Evolutionary conservation across 2,113 vertebrate genomes (phyloP).

Genomic region (Sigmodon hispidus): DNA sequence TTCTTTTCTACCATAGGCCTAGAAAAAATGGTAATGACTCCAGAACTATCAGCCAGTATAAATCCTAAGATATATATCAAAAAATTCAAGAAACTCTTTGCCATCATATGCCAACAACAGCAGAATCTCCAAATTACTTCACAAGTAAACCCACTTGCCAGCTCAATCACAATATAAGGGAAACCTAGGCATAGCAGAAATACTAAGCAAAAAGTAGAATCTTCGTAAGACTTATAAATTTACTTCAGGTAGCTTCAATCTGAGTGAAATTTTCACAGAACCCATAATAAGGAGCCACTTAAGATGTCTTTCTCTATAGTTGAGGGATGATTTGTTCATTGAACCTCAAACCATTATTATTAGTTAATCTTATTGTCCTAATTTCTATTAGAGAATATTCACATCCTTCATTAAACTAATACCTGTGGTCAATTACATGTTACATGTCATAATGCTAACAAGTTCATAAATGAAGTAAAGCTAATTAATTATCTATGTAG

Average conservation of each 20-base stretch:
- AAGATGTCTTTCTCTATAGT: neutral
- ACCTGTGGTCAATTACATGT: neutral
- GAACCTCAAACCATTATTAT: neutral
- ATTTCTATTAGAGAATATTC: neutral
- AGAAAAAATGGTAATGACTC: neutral
- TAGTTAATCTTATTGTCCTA: neutral
- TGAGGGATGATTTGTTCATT: neutral
- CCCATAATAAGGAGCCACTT: no score
- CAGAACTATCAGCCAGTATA: neutral
- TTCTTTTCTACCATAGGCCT: no score
- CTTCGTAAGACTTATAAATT: neutral
- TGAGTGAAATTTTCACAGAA: neutral
- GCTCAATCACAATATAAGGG: fast-evolving
- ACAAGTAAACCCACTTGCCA: no score
- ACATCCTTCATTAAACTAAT: no score
- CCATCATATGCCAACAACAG: neutral
- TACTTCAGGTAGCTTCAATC: neutral
- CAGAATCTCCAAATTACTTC: neutral
- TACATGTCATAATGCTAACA: neutral
- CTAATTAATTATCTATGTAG: neutral
- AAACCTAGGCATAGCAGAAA: neutral
- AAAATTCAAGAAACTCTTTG: neutral
- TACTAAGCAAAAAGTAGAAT: neutral
- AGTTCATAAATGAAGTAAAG: neutral
- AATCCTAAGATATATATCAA: neutral